Conservation (phyloP, 2,888 invertebrate genomes). For the Tetropium fuscum region DNA sequence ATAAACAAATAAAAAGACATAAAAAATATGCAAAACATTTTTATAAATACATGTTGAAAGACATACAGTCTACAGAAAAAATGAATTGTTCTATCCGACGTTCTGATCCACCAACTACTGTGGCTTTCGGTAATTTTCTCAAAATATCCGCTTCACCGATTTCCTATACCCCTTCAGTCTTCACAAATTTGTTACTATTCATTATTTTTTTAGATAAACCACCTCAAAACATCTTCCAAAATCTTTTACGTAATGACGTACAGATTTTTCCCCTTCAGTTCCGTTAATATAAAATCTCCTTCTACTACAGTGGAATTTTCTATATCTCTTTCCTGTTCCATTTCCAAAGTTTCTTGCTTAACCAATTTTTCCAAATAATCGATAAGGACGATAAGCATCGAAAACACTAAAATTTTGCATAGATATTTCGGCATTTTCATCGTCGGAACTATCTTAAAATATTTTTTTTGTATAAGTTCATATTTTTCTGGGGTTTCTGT, state of each 20-base stretch:
- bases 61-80: not conserved
- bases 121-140: not conserved
- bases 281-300: no score
- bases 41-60: not conserved
- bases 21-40: not conserved
- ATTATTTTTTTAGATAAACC: not conserved
- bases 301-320: not conserved
- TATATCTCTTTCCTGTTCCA: not conserved
- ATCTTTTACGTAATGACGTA: not conserved
- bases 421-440: not conserved
- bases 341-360: not conserved
- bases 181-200: not conserved
- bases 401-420: not conserved
- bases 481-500: no score
- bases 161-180: not conserved
- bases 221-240: not conserved
- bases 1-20: not conserved
- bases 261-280: no score
- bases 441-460: not conserved
- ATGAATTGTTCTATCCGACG: not conserved
- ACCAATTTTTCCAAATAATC: not conserved
- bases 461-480: no score
- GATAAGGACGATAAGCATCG: no score
- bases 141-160: not conserved
- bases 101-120: not conserved